phyloP scores from a whole-genome alignment of 1,140 invertebrate genomes.

The Drosophila willistoni region DNA sequence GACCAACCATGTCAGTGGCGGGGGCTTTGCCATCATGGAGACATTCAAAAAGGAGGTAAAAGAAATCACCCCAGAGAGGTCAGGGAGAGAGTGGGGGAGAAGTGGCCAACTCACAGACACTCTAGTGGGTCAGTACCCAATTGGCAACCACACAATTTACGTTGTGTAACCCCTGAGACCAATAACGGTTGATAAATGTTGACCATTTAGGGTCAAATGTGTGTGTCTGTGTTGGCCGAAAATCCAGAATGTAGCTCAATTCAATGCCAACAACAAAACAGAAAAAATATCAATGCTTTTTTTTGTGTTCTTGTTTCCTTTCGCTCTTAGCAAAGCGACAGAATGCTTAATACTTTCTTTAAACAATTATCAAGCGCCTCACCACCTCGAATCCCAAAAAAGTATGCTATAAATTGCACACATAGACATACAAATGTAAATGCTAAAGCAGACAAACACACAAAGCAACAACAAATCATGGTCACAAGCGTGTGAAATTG shows the following conservation, averaged over 20 bases:
- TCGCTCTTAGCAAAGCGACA: constrained; percentile 24
- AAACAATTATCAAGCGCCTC: constrained; percentile 79
- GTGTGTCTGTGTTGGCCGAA: constrained; percentile 47
- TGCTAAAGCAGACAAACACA: constrained; percentile 31
- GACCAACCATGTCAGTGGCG: constrained; percentile 53
- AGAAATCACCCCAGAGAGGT: constrained; percentile 9
- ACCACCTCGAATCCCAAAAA: constrained; percentile 28
- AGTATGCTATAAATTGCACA: constrained; percentile 71
- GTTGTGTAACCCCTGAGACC: constrained; percentile 78
- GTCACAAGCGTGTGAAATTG: constrained; percentile 58
- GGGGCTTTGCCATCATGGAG: constrained; percentile 78
- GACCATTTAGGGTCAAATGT: constrained; percentile 81
- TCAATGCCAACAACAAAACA: constrained; percentile 19
- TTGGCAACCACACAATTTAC: constrained; percentile 81
- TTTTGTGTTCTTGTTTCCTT: background rate
- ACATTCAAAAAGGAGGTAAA: constrained; percentile 81
- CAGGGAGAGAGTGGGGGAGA: background rate
- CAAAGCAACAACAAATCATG: constrained; percentile 69
- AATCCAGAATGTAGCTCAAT: constrained; percentile 32
- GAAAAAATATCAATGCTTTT: background rate
- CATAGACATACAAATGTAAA: constrained; percentile 22
- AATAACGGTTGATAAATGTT: constrained; percentile 82
- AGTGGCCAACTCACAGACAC: constrained; percentile 43
- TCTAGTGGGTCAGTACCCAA: constrained; percentile 57
- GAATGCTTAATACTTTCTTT: constrained; percentile 79